Conservation (phyloP, 2,113 vertebrate genomes). For the Climacteris rufus region DNA sequence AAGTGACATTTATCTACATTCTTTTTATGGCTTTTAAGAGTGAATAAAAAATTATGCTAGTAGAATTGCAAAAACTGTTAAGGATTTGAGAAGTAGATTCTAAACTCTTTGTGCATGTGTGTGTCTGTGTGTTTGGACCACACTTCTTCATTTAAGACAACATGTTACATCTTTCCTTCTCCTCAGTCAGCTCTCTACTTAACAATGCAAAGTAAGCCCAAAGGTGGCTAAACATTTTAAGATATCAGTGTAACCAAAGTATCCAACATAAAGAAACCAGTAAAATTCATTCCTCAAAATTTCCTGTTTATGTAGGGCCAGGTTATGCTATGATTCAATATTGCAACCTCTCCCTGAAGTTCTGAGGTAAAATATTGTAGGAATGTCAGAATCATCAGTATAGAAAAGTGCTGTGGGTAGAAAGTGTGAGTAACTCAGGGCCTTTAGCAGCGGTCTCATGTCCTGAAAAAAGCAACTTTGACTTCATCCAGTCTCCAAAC, state of each 20-base stretch:
- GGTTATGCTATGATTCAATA: background rate
- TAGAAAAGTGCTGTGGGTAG: too few relatives aligned
- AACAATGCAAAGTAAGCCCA: background rate
- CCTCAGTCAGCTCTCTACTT: background rate
- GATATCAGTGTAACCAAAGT: background rate
- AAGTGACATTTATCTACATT: background rate
- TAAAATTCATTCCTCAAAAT: background rate
- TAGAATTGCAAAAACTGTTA: background rate
- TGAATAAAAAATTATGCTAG: background rate
- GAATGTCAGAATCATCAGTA: background rate
- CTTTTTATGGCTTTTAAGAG: background rate
- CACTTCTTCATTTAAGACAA: background rate
- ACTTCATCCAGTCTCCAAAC: too few relatives aligned
- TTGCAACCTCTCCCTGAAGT: background rate
- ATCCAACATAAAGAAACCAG: background rate
- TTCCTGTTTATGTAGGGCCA: background rate
- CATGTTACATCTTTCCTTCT: background rate
- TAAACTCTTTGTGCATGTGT: background rate
- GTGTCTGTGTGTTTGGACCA: accelerated
- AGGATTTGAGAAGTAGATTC: background rate
- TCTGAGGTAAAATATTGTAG: background rate
- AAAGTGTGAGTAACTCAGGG: too few relatives aligned
- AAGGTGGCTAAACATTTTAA: background rate
- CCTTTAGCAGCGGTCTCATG: too few relatives aligned
- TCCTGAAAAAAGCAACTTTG: too few relatives aligned